A percentile compares a stretch with the other conserved stretches of the same genome.
phyloP scores from a whole-genome alignment of 1,140 invertebrate genomes.

The Halesus radiatus region DNA sequence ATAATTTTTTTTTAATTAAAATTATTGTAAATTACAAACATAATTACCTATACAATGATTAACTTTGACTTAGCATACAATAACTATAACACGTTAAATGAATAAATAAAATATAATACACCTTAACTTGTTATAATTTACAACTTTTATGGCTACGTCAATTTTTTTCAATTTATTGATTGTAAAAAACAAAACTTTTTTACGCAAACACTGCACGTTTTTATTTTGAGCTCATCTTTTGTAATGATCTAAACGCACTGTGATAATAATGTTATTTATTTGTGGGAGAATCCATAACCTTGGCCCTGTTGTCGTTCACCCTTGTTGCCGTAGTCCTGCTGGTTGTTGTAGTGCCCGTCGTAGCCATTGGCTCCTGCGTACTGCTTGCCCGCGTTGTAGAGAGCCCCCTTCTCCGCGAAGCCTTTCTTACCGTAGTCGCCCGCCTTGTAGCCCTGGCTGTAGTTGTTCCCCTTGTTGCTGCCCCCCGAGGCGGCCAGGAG shows the following conservation, averaged over 20 bases:
- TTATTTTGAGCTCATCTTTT: too few relatives aligned
- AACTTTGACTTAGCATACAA: too few relatives aligned
- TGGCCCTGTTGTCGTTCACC: conserved; percentile 56
- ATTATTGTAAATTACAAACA: neutral
- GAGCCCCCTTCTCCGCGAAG: conserved; percentile 68
- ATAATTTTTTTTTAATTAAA: too few relatives aligned
- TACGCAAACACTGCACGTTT: too few relatives aligned
- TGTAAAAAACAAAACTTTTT: too few relatives aligned
- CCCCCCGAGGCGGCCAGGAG: conserved; percentile 66
- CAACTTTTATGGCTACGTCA: too few relatives aligned
- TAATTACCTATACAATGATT: too few relatives aligned
- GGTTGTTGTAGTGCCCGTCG: conserved; percentile 64
- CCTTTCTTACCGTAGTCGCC: conserved; percentile 68
- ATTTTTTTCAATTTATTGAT: too few relatives aligned
- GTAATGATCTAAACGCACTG: neutral
- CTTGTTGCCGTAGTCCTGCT: conserved; percentile 61
- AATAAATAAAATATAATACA: conserved; percentile 4
- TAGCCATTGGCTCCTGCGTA: conserved; percentile 68
- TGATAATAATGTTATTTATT: neutral
- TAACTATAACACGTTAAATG: neutral
- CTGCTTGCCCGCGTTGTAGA: conserved; percentile 64
- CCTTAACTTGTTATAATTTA: too few relatives aligned
- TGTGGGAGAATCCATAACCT: conserved; percentile 55
- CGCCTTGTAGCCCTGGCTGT: conserved; percentile 68
- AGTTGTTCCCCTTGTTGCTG: conserved; percentile 69